phyloP scores from a whole-genome alignment of 2,797 vertebrate genomes.

The Tokudaia muenninki region DNA sequence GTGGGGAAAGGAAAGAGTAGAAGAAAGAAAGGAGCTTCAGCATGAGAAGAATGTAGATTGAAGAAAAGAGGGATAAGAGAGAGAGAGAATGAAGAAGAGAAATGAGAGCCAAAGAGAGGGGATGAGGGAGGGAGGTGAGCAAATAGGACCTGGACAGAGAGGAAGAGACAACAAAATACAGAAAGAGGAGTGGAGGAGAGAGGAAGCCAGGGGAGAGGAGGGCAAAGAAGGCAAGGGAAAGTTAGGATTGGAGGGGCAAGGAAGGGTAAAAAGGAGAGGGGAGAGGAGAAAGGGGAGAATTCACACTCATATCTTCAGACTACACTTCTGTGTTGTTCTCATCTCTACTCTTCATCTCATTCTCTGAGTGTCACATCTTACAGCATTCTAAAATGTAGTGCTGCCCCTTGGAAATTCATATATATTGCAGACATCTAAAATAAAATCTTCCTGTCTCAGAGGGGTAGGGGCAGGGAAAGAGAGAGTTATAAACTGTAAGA shows the following conservation, averaged over 20 bases:
- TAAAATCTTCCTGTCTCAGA: not conserved
- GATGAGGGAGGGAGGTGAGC: accelerated
- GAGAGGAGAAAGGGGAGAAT: not conserved
- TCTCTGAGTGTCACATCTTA: not conserved
- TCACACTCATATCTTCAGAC: not conserved
- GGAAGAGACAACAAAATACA: not conserved
- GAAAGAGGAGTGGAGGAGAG: no score
- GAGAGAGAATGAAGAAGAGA: accelerated
- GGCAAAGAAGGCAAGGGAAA: accelerated
- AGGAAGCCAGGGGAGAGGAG: accelerated
- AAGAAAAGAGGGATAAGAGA: no score
- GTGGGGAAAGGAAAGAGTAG: not conserved
- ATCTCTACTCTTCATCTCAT: no score
- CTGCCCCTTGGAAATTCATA: not conserved
- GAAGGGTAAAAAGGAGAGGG: no score
- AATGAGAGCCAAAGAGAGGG: not conserved
- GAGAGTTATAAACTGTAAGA: not conserved
- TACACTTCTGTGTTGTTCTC: accelerated
- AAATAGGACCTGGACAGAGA: no score
- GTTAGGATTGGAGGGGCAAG: not conserved
- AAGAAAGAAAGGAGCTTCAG: not conserved
- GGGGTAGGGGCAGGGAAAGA: not conserved
- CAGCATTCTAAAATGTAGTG: not conserved
- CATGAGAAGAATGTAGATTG: not conserved
- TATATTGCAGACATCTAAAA: not conserved